Base-by-base conservation (phyloP, 2,797 vertebrate genomes). In the Cyprinella venusta region DNA sequence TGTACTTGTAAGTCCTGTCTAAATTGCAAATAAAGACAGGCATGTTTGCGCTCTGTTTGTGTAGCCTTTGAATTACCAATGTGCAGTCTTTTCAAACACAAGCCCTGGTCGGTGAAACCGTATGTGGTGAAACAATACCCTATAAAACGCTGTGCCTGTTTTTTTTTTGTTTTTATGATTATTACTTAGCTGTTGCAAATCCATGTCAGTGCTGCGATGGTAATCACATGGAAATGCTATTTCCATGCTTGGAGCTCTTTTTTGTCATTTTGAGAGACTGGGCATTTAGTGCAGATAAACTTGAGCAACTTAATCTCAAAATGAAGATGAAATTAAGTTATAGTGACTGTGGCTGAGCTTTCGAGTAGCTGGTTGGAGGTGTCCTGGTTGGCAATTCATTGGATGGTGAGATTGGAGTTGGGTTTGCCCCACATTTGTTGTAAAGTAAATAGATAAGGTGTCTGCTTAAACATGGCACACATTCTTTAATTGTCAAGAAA, bases 1-100 rank as follows among this genome's bases (percentile, higher is more conserved):
- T 33, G 30, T 86, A 84, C 84, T 92, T 95, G 95, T 94, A 95
- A 95, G 94, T 88, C 94, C 94, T 95, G 95, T 95, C 92, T 90
- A 76, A 59, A 13, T 8, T 85, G 84, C 82, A 88, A 90, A 90
- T 91, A 89, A 89, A 89, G 94, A 92, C 93, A 92, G 95, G 94
- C 94, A 93, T 79, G 9, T 82, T 90, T 88, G 75, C 18, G 21
- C 24, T 64, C 36, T 48, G 24, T 76, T 69, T 77, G 36, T 79
- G 54, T 54, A 76, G 70, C 75, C 19, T 74, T 81, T 71, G 64
- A 52, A 26, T 76, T 33, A 16, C 24, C 63, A 77, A 77, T 76
- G 59, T 82, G 78, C 70, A 71, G 48, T 82, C 13, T 61, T 86
- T 82, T 21, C 33, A 85, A 65, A 63, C 24, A 33, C 33, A 45